phyloP scores from a whole-genome alignment of 2,888 invertebrate genomes.

The Caenorhabditis virilis region DNA sequence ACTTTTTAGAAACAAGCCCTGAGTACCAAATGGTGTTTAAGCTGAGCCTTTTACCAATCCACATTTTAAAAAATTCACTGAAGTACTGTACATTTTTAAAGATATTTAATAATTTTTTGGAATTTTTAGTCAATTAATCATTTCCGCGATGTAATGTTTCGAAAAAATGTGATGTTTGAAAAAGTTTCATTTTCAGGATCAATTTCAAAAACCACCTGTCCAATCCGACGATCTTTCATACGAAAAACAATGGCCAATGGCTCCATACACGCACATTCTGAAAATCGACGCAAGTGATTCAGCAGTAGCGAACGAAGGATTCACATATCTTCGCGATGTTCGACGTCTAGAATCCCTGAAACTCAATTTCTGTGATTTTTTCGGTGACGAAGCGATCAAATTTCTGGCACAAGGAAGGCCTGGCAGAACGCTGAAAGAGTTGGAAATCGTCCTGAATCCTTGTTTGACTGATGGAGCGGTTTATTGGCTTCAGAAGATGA shows the following conservation, averaged over 20 bases:
- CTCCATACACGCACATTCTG: constrained; percentile 51
- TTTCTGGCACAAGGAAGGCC: constrained; percentile 56
- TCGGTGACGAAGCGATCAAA: constrained; percentile 59
- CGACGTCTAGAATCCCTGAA: constrained; percentile 50
- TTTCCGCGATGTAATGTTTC: too few species aligned
- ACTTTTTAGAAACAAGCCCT: too few species aligned
- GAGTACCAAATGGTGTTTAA: too few species aligned
- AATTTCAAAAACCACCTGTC: too few species aligned
- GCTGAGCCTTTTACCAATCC: too few species aligned
- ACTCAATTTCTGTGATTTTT: constrained; percentile 66
- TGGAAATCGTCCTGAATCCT: constrained; percentile 63
- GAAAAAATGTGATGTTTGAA: too few species aligned
- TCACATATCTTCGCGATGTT: constrained; percentile 59
- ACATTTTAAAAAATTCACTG: too few species aligned
- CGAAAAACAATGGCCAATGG: constrained; percentile 44
- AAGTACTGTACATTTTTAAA: too few species aligned
- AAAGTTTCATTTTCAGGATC: too few species aligned
- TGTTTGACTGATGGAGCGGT: constrained; percentile 55
- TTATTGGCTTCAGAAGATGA: constrained; percentile 55
- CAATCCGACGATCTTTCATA: constrained; percentile 36
- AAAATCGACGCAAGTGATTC: constrained; percentile 65
- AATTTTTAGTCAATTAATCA: too few species aligned
- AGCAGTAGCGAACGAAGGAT: constrained; percentile 63
- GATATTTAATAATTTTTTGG: too few species aligned
- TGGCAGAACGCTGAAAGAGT: constrained; percentile 48